Evolutionary conservation across 2,888 invertebrate genomes (phyloP).

Genomic region (Notodonta ziczac): DNA sequence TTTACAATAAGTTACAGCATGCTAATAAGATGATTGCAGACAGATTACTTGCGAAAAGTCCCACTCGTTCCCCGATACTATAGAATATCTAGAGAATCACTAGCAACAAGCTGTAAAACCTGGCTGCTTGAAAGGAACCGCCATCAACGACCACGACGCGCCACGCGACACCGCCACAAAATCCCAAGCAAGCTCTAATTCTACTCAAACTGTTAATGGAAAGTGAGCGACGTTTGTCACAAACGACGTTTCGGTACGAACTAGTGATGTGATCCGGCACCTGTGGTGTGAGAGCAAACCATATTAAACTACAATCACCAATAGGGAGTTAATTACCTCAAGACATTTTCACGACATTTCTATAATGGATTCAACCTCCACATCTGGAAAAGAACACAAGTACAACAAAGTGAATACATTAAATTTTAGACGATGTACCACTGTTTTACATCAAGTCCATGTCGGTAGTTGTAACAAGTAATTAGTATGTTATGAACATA

Average conservation of each 20-base stretch:
- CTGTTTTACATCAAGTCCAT: slow-evolving; percentile 83
- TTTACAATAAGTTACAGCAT: slow-evolving; percentile 37
- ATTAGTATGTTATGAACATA: background rate
- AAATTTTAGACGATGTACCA: slow-evolving; percentile 68
- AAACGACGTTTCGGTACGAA: slow-evolving; percentile 28
- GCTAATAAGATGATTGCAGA: slow-evolving; percentile 35
- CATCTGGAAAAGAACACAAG: slow-evolving; percentile 85
- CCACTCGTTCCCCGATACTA: slow-evolving; percentile 28
- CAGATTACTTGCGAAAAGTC: slow-evolving; percentile 20
- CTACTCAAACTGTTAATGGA: slow-evolving; percentile 69
- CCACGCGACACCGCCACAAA: slow-evolving; percentile 59
- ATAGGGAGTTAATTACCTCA: slow-evolving; percentile 84
- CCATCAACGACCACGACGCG: slow-evolving; percentile 67
- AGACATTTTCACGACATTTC: slow-evolving; percentile 83
- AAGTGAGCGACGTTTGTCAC: slow-evolving; percentile 45
- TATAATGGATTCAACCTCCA: slow-evolving; percentile 84
- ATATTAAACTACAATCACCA: slow-evolving; percentile 80
- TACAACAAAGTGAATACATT: slow-evolving; percentile 84
- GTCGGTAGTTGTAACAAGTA: slow-evolving; percentile 37
- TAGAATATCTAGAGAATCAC: slow-evolving; percentile 35
- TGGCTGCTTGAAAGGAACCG: slow-evolving; percentile 30
- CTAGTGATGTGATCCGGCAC: slow-evolving; percentile 48
- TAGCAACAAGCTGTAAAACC: slow-evolving; percentile 41
- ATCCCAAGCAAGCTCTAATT: slow-evolving; percentile 76
- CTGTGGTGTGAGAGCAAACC: slow-evolving; percentile 66